Conservation (phyloP, 2,888 invertebrate species). For the Caenorhabditis drosophilae region DNA sequence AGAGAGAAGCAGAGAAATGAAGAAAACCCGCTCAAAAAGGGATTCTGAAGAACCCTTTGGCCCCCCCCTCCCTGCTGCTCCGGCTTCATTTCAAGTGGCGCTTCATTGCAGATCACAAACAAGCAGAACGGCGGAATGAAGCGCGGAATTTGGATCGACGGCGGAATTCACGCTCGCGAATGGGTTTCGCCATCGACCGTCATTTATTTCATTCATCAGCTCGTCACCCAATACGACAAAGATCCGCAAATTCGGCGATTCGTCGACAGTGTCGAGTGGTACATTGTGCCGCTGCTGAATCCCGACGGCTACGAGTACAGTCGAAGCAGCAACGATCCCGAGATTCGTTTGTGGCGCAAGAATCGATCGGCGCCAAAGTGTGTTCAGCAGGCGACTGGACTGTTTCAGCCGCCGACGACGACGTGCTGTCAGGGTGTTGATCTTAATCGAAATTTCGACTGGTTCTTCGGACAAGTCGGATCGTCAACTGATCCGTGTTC, state of each 20-base stretch:
- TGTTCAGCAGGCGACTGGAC: conserved; percentile 43
- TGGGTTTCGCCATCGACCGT: conserved; percentile 66
- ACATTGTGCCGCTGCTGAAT: conserved; percentile 66
- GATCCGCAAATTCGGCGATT: conserved; percentile 58
- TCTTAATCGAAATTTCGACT: conserved; percentile 68
- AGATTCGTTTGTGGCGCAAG: conserved; percentile 47
- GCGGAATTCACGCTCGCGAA: conserved; percentile 54
- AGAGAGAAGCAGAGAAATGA: too few species aligned
- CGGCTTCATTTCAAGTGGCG: too few species aligned
- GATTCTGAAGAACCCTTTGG: too few species aligned
- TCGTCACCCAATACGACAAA: conserved; percentile 63
- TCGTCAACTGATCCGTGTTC: conserved; percentile 67
- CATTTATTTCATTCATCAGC: conserved; percentile 65
- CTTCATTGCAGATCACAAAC: conserved; percentile 60
- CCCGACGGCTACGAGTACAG: conserved; percentile 61
- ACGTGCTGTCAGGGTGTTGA: conserved; percentile 68
- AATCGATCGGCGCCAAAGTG: conserved; percentile 50
- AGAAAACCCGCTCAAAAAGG: too few species aligned
- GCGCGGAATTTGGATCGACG: conserved; percentile 59
- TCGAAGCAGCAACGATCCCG: conserved; percentile 48
- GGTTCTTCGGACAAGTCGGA: conserved; percentile 68
- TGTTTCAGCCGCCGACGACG: conserved; percentile 62
- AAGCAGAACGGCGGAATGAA: conserved; percentile 47
- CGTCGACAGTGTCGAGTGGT: conserved; percentile 68
- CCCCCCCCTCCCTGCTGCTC: background rate